Conservation (phyloP, 2,797 vertebrate genomes). For the Melanotaenia maccullochi region DNA sequence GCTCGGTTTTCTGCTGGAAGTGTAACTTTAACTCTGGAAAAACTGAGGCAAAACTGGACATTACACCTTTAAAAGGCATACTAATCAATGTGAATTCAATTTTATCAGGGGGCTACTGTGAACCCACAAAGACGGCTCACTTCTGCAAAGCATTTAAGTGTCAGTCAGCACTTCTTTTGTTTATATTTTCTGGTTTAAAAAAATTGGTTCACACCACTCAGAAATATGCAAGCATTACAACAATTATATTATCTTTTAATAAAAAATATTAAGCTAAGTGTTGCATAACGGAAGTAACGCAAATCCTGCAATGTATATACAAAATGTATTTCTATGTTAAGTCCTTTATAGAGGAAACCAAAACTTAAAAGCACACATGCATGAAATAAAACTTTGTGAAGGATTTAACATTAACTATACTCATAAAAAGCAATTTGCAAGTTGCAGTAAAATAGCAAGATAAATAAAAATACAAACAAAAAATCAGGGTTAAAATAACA, state of each 20-base stretch:
- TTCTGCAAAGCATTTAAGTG: background rate
- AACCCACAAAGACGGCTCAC: background rate
- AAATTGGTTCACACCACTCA: background rate
- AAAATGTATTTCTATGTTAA: too few species aligned
- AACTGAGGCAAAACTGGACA: background rate
- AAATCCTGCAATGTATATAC: too few species aligned
- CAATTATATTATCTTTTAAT: background rate
- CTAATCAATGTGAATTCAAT: too few species aligned
- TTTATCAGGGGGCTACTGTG: background rate
- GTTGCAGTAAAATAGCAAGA: too few species aligned
- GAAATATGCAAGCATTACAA: background rate
- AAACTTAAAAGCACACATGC: too few species aligned
- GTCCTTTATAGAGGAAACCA: too few species aligned
- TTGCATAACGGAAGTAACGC: too few species aligned
- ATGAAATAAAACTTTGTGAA: too few species aligned
- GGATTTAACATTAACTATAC: too few species aligned
- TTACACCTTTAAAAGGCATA: background rate
- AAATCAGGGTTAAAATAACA: too few species aligned
- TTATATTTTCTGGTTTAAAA: background rate
- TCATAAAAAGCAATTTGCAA: too few species aligned
- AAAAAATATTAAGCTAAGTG: background rate
- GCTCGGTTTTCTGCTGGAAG: background rate
- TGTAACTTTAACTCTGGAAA: background rate
- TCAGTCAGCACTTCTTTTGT: background rate
- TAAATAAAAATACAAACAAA: too few species aligned